Base-by-base conservation (phyloP, 2,888 invertebrate species). In the Pollenia angustigena region DNA sequence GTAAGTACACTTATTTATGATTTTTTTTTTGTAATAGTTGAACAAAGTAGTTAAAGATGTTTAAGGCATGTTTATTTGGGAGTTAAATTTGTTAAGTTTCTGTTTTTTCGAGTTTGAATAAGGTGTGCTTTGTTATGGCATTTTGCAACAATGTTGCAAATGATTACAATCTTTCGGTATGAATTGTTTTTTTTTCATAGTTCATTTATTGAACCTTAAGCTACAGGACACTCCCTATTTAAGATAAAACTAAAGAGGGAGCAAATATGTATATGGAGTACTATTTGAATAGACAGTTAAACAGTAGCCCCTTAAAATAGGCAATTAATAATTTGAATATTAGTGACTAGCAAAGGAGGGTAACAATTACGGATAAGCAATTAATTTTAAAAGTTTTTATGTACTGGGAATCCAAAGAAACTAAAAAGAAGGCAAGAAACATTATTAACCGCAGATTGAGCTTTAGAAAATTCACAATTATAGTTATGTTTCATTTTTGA, bases 71-170 rank as follows among this genome's bases (percentile, higher is more conserved):
- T 18, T 52, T 60, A 11, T 23, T 60, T 69, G 14, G 52, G 9
- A n/a, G 60, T 50, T n/a, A 16, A 54, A n/a, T 18, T 66, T 48
- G 40, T 48, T 50, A 6, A 42, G 12, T 12, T 40, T 50, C 0
- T 50, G 2, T 14, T n/a, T 12, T 46, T 7, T 48, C 12, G n/a
- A 14, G 7, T 18, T 10, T 50, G 12, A 48, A 6, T 3, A 74
- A 74, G 72, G 81, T 81, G 64, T 54, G 81, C 81, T 81, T 72
- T 18, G 40, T 44, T 80, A 16, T 56, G 72, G 40, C 62, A 66
- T 78, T 76, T 71, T 18, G 66, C 81, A 85, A 85, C 85, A 85
- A 85, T 81, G 81, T 85, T 85, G 81, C 76, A 72, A 80, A 69
- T 66, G 71, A 81, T 81, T 54, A 18, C 42, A 66, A 85, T 85